Evolutionary conservation across 1,140 invertebrate species (phyloP).

Genomic region (Panulirus ornatus): DNA sequence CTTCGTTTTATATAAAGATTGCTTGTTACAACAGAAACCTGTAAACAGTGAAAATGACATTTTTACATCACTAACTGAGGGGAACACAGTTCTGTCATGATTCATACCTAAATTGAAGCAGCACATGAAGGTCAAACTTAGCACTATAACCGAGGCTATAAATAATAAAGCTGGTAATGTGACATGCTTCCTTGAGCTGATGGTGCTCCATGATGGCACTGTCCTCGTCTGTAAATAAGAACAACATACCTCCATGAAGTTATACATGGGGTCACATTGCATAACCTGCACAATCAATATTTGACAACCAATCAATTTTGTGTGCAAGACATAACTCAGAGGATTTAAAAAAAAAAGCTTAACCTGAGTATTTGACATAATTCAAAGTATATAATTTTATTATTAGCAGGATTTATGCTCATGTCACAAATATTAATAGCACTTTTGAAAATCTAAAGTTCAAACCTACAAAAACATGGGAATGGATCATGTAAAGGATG

Average conservation of each 20-base stretch:
- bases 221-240: background rate
- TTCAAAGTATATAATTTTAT: background rate
- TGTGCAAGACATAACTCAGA: no score
- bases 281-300: background rate
- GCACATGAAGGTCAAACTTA: constrained; percentile 45
- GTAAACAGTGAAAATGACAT: constrained; percentile 37
- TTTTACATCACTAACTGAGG: constrained; percentile 45
- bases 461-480: background rate
- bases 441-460: background rate
- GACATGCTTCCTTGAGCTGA: background rate
- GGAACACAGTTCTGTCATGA: constrained; percentile 11
- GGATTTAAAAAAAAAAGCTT: background rate
- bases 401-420: background rate
- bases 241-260: background rate
- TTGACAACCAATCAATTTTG: background rate
- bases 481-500: constrained; percentile 8
- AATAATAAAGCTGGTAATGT: background rate
- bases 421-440: background rate
- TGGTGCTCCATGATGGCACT: background rate
- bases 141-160: background rate
- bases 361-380: background rate
- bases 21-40: constrained; percentile 57
- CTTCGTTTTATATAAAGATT: constrained; percentile 69
- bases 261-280: background rate
- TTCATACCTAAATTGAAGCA: constrained; percentile 45